phyloP scores from a whole-genome alignment of 1,140 invertebrate genomes.

The Drosophila saltans region DNA sequence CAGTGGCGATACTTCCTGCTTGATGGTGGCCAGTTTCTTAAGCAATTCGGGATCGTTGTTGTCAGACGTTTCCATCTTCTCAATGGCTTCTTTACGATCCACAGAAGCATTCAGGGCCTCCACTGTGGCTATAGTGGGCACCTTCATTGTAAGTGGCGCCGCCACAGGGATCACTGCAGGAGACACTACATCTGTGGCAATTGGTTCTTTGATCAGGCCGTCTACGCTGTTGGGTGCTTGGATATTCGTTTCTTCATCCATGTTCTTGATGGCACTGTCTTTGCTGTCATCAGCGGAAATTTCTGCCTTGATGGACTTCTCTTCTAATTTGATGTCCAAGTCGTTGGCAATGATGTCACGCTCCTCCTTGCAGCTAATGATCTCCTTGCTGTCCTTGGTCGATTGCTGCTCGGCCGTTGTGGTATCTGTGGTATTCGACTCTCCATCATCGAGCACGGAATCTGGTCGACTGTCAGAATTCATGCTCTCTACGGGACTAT shows the following conservation, averaged over 20 bases:
- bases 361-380: conserved; percentile 74
- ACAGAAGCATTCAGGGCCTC: conserved; percentile 78
- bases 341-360: conserved; percentile 52
- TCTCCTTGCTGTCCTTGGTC: conserved; percentile 85
- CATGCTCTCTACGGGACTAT: conserved; percentile 91
- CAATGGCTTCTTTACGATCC: conserved; percentile 68
- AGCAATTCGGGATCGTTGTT: conserved; percentile 75
- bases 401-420: conserved; percentile 82
- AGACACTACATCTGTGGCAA: conserved; percentile 29
- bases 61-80: conserved; percentile 74
- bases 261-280: conserved; percentile 78
- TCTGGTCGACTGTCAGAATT: conserved; percentile 89
- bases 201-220: conserved; percentile 38
- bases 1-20: conserved; percentile 69
- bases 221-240: conserved; percentile 69
- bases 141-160: conserved; percentile 65
- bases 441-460: conserved; percentile 90
- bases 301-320: conserved; percentile 67
- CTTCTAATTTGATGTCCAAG: conserved; percentile 65
- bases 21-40: conserved; percentile 79
- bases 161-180: conserved; percentile 22
- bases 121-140: conserved; percentile 76
- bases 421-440: conserved; percentile 84
- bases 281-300: conserved; percentile 65
- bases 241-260: conserved; percentile 80